Base-by-base conservation (phyloP, 2,888 invertebrate species). In the Zonitis immaculata region DNA sequence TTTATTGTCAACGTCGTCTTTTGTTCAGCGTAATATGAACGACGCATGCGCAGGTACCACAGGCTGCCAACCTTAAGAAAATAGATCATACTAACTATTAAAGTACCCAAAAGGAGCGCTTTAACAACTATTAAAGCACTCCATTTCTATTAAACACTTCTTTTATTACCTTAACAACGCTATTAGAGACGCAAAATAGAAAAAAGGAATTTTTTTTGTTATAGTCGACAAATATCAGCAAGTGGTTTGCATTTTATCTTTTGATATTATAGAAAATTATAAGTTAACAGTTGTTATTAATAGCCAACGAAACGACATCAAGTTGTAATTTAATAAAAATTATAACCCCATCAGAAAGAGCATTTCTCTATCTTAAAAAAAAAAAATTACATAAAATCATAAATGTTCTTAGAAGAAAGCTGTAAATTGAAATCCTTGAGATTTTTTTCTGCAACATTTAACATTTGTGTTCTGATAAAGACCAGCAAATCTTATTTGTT, bases 401-500 rank as follows among this genome's bases (percentile, higher is more conserved):
- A 28, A 49, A 43, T 22, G 27, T 28, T 44, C 48, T 52, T 44
- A 39, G 16, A 39, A 18, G 39, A 39, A 39, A 39, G 11, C 18
- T 18, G 39, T 39, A 18, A 18, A 39, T 18, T 44, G 46, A 20
- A 28, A 47, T 43, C 27, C 42, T 47, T 49, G 43, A 52, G 18
- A 14, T 27, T 43, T 52, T 43, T 46, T 54, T 54, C 50, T 54
- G 35, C 32, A 43, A 54, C 54, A 54, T 54, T 54, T 43, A 45
- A 30, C 50, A 54, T 28, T 44, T 27, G 18, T 18, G 7, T 44
- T 20, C 5, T 44, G 43, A 54, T 49, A 54, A 44, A 27, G 30
- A 39, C 26, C n/a, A 28, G 18, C 35, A 16, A 35, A 35, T 9
- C 18, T 39, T 18, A 39, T 39, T 39, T 39, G 39, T 39, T 39